A percentile compares a stretch with the other conserved stretches of the same genome.
Evolutionary conservation across 2,888 invertebrate genomes (phyloP).

Genomic region (Orchesellides sinensis): DNA sequence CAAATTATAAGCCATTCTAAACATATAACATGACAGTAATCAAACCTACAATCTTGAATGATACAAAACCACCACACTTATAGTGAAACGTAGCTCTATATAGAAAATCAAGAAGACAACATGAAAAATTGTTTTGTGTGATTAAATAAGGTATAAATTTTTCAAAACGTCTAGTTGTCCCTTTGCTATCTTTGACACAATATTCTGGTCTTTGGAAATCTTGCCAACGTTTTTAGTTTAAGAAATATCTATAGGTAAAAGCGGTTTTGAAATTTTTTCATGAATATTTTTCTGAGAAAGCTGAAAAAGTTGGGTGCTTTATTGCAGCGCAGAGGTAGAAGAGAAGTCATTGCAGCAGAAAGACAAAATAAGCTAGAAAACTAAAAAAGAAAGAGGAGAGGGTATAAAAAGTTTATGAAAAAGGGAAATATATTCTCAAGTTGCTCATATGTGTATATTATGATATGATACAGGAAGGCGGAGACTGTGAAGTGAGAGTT

Average conservation of each 20-base stretch:
- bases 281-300: background rate
- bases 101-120: slow-evolving; percentile 36
- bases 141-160: slow-evolving; percentile 49
- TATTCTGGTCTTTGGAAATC: background rate
- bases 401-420: slow-evolving; percentile 29
- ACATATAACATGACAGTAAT: no score
- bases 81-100: background rate
- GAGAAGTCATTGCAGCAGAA: background rate
- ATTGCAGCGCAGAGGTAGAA: no score
- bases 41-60: background rate
- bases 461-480: slow-evolving; percentile 38
- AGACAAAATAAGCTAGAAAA: background rate
- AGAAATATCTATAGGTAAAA: no score
- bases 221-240: background rate
- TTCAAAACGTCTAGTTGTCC: slow-evolving; percentile 36
- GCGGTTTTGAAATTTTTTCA: background rate
- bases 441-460: background rate
- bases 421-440: slow-evolving; percentile 5
- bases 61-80: background rate
- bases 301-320: no score
- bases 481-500: slow-evolving; percentile 58
- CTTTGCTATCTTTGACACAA: background rate
- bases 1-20: background rate
- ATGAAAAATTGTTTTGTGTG: slow-evolving; percentile 46
- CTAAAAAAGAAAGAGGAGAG: slow-evolving; percentile 2